These are phyloP conservation scores for Oxytorus armatus DNA, from an alignment of 2,888 invertebrate genomes.

Conservation along the genomic window DNA sequence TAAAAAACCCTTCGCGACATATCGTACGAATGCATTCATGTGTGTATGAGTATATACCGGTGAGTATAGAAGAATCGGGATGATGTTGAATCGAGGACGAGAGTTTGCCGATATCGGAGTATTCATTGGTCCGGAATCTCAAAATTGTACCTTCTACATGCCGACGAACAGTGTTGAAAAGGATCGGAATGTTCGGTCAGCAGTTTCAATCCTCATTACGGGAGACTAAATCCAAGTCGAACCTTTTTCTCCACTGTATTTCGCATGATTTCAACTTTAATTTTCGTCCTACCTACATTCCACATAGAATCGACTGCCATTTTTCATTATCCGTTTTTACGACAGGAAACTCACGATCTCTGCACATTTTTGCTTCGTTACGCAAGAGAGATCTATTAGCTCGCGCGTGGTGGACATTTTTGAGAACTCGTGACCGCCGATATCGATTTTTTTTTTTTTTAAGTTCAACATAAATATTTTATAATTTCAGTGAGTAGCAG, in stretches of 20 bases:
- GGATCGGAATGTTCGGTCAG: slow-evolving; percentile 8
- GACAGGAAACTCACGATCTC: too few relatives aligned
- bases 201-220: slow-evolving; percentile 27
- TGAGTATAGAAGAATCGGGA: slow-evolving; percentile 28
- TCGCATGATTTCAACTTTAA: not conserved
- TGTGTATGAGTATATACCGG: not conserved
- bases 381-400: too few relatives aligned
- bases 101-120: slow-evolving; percentile 36
- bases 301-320: not conserved
- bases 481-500: too few relatives aligned
- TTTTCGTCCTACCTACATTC: not conserved
- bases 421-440: too few relatives aligned
- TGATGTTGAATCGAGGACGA: slow-evolving; percentile 5
- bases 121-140: slow-evolving; percentile 30
- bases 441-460: too few relatives aligned
- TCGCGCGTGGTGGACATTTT: too few relatives aligned
- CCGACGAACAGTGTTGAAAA: not conserved
- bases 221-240: not conserved
- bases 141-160: slow-evolving; percentile 10
- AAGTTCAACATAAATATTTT: too few relatives aligned
- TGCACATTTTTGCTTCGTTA: too few relatives aligned
- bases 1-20: not conserved
- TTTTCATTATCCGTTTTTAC: too few relatives aligned
- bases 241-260: not conserved
- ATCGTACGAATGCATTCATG: not conserved